phyloP scores from a whole-genome alignment of 2,113 vertebrate genomes.

The Acrocephalus kingi region DNA sequence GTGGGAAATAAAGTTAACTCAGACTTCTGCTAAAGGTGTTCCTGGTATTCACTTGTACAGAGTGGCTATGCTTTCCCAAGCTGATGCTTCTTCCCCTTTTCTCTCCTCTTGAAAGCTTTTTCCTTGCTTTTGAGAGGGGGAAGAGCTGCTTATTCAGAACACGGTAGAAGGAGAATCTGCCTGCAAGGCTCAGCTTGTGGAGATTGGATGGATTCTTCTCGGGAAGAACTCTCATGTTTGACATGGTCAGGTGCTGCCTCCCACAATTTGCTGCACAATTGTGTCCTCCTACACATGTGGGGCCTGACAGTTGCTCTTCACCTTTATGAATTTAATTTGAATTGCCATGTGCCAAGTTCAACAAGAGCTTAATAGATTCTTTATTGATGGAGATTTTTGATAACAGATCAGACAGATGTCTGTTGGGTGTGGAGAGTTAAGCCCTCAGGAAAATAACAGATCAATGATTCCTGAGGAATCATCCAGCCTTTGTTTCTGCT shows the following conservation, averaged over 20 bases:
- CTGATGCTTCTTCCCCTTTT: neutral
- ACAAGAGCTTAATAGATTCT: neutral
- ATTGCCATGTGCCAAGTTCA: neutral
- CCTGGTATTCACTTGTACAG: neutral
- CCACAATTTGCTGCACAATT: neutral
- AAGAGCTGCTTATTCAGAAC: neutral
- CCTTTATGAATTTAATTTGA: neutral
- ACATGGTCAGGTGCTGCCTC: neutral
- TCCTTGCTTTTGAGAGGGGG: neutral
- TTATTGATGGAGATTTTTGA: neutral
- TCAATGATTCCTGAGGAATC: neutral
- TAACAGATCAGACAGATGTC: neutral
- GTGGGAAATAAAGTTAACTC: neutral
- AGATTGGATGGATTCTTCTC: neutral
- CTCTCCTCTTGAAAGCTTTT: neutral
- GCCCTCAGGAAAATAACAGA: neutral
- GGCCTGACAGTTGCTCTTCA: neutral
- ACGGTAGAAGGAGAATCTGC: neutral
- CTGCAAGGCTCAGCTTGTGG: neutral
- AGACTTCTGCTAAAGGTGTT: neutral
- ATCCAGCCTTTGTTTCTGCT: neutral
- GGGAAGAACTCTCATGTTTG: neutral
- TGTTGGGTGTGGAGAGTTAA: neutral
- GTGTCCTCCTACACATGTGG: neutral
- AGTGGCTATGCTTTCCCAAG: neutral